These are phyloP conservation scores for Priapulus caudatus DNA, from an alignment of 2,888 invertebrate species.

Conservation along the genomic window DNA sequence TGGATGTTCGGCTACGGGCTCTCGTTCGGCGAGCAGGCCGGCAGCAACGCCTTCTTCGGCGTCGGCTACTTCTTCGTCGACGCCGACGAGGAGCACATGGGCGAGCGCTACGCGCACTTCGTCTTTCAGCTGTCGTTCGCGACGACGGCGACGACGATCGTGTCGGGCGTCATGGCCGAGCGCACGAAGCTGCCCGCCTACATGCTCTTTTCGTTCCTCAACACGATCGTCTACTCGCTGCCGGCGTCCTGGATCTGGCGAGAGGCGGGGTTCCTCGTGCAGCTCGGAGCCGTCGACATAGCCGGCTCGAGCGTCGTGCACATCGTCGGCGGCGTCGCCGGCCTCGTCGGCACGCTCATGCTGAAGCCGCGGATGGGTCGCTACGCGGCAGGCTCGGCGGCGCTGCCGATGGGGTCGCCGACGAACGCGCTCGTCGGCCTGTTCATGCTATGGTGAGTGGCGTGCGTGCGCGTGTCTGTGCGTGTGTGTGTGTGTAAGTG, in stretches of 20 bases:
- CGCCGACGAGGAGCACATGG: slow-evolving; percentile 18
- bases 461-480: no score
- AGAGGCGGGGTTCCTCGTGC: slow-evolving; percentile 39
- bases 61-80: slow-evolving; percentile 67
- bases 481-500: no score
- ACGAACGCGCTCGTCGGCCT: slow-evolving; percentile 28
- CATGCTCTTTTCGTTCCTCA: slow-evolving; percentile 31
- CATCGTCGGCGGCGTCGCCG: slow-evolving; percentile 32
- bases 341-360: slow-evolving; percentile 32
- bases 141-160: slow-evolving; percentile 19
- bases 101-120: slow-evolving; percentile 26
- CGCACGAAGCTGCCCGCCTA: slow-evolving; percentile 33
- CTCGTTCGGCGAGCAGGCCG: slow-evolving; percentile 55
- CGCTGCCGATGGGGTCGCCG: slow-evolving; percentile 26
- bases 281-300: slow-evolving; percentile 28
- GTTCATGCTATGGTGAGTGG: slow-evolving; percentile 27
- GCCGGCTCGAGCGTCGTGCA: slow-evolving; percentile 38
- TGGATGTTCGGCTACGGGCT: slow-evolving; percentile 90
- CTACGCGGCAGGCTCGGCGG: slow-evolving; percentile 19
- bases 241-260: slow-evolving; percentile 45
- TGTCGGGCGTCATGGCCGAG: slow-evolving; percentile 32
- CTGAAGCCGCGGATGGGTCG: slow-evolving; percentile 31
- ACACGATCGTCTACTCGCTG: slow-evolving; percentile 34
- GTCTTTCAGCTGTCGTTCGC: slow-evolving; percentile 25
- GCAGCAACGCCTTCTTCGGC: slow-evolving; percentile 67